These are phyloP conservation scores for Catostylus mosaicus DNA, from an alignment of 30 jellyfish, hydroid and myxozoan genomes.

Conservation along the genomic window DNA sequence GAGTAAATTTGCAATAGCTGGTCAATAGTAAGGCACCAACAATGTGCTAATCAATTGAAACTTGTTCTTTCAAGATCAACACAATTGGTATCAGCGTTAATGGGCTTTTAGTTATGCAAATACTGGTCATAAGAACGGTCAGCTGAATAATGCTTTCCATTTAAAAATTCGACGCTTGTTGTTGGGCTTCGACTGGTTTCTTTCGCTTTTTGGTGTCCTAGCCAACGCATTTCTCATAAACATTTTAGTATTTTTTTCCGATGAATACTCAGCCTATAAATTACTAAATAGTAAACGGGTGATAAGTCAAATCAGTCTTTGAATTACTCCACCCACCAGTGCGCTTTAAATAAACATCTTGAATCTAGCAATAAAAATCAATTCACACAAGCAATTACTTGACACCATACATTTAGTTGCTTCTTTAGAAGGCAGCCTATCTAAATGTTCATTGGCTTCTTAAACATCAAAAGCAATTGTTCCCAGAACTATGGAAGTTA, in stretches of 20 bases:
- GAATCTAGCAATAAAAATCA: no score
- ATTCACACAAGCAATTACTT: no score
- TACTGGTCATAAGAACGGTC: conserved; percentile 12
- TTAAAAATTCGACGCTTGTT: conserved; percentile 5
- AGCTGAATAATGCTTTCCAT: conserved; percentile 5
- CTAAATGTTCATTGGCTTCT: no score
- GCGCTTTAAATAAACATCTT: not conserved
- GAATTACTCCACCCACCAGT: not conserved
- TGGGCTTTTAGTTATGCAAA: conserved; percentile 39
- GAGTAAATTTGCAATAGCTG: not conserved
- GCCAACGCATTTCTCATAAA: not conserved
- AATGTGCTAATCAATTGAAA: conserved; percentile 28
- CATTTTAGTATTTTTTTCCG: not conserved
- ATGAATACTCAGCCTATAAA: not conserved
- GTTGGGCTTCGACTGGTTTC: not conserved
- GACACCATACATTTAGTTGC: no score
- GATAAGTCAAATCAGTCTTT: not conserved
- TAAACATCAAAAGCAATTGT: no score
- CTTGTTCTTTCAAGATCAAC: conserved; percentile 19
- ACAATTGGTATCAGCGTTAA: conserved; percentile 8
- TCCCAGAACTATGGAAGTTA: no score
- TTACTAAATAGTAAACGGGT: not conserved
- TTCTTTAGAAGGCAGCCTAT: no score
- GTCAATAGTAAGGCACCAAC: conserved; percentile 20
- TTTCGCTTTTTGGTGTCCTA: not conserved